These are phyloP conservation scores for Trichacis sp. DNA, from an alignment of 2,888 invertebrate genomes.

Conservation along the genomic window DNA sequence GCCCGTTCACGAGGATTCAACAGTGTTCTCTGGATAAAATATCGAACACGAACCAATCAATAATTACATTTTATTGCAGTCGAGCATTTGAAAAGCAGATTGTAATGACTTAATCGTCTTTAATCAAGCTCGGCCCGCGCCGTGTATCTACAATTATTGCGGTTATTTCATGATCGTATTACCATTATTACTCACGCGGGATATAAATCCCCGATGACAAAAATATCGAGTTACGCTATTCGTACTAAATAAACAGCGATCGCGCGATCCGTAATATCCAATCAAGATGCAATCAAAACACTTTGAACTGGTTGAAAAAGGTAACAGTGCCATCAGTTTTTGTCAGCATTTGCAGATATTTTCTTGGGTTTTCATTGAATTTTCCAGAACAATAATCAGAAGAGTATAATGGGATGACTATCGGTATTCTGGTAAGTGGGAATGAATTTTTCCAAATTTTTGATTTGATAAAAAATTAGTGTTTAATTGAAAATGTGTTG, in stretches of 20 bases:
- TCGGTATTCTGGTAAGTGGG: too few relatives aligned
- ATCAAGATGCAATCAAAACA: background rate
- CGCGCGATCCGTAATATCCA: background rate
- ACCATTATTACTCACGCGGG: background rate
- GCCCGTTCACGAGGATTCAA: background rate
- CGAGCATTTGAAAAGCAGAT: background rate
- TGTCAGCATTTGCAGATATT: too few relatives aligned
- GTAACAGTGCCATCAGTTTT: too few relatives aligned
- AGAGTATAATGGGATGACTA: too few relatives aligned
- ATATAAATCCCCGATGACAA: background rate
- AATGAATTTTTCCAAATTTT: too few relatives aligned
- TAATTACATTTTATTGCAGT: constrained; percentile 1
- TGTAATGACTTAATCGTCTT: constrained; percentile 2
- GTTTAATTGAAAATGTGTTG: too few relatives aligned
- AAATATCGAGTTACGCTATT: background rate
- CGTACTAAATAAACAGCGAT: background rate
- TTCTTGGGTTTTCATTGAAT: too few relatives aligned
- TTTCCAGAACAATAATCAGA: too few relatives aligned
- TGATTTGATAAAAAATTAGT: too few relatives aligned
- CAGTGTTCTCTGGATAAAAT: background rate
- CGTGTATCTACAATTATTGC: background rate
- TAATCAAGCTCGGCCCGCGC: background rate
- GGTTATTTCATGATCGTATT: background rate
- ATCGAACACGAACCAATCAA: constrained; percentile 5
- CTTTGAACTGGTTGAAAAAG: too few relatives aligned